Percentiles rank a stretch among this genome's conserved stretches.
These are phyloP conservation scores for Luidia sarsii DNA, from an alignment of 53 echinoderm and acorn worm species.

Conservation along the genomic window DNA sequence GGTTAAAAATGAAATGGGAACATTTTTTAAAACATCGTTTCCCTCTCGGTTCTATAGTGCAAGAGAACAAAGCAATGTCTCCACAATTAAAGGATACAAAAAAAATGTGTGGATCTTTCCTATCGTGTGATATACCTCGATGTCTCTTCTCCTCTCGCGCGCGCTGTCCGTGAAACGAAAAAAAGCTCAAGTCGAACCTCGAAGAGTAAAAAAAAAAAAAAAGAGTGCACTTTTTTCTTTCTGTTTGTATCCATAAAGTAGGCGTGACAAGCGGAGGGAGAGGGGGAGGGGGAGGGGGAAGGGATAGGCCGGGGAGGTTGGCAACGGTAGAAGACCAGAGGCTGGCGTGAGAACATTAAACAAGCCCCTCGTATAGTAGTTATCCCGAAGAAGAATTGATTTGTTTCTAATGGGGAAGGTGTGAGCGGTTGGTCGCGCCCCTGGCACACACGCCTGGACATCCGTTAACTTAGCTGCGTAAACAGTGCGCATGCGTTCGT, in stretches of 20 bases:
- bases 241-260: background rate
- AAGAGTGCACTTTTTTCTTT: background rate
- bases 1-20: too few relatives aligned
- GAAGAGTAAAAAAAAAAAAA: too few relatives aligned
- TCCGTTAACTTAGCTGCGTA: constrained; percentile 53
- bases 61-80: too few relatives aligned
- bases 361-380: constrained; percentile 10
- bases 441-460: background rate
- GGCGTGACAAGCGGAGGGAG: background rate
- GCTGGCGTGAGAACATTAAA: constrained; percentile 52
- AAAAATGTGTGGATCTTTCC: too few relatives aligned
- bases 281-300: too few relatives aligned
- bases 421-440: background rate
- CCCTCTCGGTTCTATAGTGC: too few relatives aligned
- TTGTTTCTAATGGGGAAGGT: constrained; percentile 32
- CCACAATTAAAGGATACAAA: too few relatives aligned
- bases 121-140: too few relatives aligned
- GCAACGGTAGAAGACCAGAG: background rate
- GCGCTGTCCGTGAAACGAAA: too few relatives aligned
- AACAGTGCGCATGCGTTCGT: constrained; percentile 55
- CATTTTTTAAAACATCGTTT: too few relatives aligned
- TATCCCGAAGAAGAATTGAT: constrained; percentile 11
- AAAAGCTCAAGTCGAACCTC: too few relatives aligned
- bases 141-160: too few relatives aligned
- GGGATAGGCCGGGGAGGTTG: background rate